A percentile compares a stretch with the other conserved stretches of the same genome.
These are phyloP conservation scores for Globia sparganii DNA, from an alignment of 2,888 invertebrate species.

Conservation along the genomic window DNA sequence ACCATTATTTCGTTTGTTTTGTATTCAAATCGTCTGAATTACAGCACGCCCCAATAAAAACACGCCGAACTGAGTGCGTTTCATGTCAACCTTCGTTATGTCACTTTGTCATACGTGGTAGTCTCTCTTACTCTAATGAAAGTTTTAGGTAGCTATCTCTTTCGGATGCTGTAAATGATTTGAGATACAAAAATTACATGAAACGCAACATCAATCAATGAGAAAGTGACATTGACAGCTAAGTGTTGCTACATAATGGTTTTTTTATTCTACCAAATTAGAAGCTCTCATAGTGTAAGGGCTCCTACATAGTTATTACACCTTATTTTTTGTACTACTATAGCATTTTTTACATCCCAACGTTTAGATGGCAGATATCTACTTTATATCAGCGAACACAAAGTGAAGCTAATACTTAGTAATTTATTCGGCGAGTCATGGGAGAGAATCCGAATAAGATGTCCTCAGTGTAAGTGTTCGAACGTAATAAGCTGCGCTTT, in stretches of 20 bases:
- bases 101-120: neutral
- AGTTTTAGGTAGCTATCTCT: neutral
- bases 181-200: neutral
- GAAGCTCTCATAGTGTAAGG: neutral
- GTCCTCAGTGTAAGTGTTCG: neutral
- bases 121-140: neutral
- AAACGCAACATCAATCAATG: slow-evolving; percentile 51
- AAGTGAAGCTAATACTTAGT: too few species aligned
- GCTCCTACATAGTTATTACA: neutral
- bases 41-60: slow-evolving; percentile 14
- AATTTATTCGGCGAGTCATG: neutral
- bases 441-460: too few species aligned
- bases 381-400: neutral
- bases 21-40: slow-evolving; percentile 9
- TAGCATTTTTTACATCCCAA: neutral
- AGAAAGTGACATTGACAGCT: slow-evolving; percentile 50
- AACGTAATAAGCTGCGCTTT: neutral
- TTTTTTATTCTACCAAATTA: slow-evolving; percentile 3
- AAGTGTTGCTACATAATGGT: slow-evolving; percentile 28
- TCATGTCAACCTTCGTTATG: neutral
- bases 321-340: neutral
- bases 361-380: too few species aligned
- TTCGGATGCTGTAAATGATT: neutral
- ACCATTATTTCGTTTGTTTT: slow-evolving; percentile 53
- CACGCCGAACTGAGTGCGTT: slow-evolving; percentile 13